Percentiles rank a stretch among this genome's conserved stretches.
phyloP scores from a whole-genome alignment of 2,888 invertebrate species.

The Caenorhabditis wallacei region DNA sequence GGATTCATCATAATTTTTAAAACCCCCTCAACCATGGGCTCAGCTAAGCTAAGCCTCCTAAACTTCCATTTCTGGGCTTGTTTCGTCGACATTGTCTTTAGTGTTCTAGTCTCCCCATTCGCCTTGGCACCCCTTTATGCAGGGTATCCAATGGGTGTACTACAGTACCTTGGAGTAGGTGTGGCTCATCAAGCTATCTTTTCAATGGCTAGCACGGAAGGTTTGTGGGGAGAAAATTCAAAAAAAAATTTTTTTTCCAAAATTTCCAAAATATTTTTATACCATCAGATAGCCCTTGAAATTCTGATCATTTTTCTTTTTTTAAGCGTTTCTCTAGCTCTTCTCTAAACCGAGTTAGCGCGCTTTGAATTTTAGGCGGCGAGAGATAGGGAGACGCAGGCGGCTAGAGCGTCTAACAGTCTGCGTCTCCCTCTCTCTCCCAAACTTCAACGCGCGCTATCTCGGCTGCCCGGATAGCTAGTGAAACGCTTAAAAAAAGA shows the following conservation, averaged over 20 bases:
- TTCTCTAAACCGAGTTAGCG: neutral
- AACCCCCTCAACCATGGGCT: slow-evolving; percentile 1
- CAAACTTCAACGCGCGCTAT: neutral
- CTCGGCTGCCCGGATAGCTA: neutral
- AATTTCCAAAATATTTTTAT: neutral
- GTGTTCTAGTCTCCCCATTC: slow-evolving; percentile 7
- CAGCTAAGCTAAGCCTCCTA: neutral
- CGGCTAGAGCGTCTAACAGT: neutral
- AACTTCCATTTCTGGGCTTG: slow-evolving; percentile 15
- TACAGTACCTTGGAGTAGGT: neutral
- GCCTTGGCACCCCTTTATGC: neutral
- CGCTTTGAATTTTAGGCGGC: neutral
- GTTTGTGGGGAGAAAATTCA: too few relatives aligned
- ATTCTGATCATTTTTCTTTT: too few relatives aligned
- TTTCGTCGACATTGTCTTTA: slow-evolving; percentile 8
- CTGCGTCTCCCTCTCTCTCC: neutral
- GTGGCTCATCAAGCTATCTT: neutral
- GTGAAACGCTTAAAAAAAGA: neutral
- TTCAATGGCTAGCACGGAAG: neutral
- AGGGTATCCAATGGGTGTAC: neutral
- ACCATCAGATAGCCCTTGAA: neutral
- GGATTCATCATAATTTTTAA: neutral
- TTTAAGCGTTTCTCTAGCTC: neutral
- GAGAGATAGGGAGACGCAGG: neutral
- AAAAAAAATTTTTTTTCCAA: too few relatives aligned